phyloP scores from a whole-genome alignment of 2,797 vertebrate species.

The Sebastes goodei region DNA sequence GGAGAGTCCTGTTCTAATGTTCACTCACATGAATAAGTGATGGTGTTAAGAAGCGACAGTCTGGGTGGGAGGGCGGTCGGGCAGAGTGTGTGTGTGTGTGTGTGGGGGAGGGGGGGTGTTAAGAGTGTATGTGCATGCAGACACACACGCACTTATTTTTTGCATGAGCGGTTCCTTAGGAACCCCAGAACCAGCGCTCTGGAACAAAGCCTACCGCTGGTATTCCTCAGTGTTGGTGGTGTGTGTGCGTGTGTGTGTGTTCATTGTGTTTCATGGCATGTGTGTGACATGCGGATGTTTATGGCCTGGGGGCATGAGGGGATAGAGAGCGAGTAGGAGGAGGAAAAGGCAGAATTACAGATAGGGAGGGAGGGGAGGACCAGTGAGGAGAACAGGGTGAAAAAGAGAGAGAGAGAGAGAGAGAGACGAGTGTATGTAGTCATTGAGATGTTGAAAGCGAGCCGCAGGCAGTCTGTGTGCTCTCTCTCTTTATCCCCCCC shows the following conservation, averaged over 20 bases:
- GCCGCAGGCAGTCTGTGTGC: slow-evolving; percentile 72
- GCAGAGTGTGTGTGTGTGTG: not conserved
- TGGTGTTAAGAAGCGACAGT: slow-evolving; percentile 71
- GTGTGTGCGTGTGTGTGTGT: slow-evolving; percentile 12
- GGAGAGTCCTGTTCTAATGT: slow-evolving; percentile 71
- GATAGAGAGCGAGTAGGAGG: slow-evolving; percentile 55
- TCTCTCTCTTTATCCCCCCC: slow-evolving; percentile 44
- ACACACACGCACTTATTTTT: slow-evolving; percentile 32
- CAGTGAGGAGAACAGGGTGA: slow-evolving; percentile 46
- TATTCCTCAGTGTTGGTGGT: slow-evolving; percentile 51
- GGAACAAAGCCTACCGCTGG: slow-evolving; percentile 73
- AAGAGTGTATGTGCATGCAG: not conserved
- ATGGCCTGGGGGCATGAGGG: slow-evolving; percentile 70
- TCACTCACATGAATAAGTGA: slow-evolving; percentile 77
- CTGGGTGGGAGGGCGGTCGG: slow-evolving; percentile 46
- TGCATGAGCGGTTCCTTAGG: slow-evolving; percentile 61
- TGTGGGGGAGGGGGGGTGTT: not conserved
- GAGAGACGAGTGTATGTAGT: slow-evolving; percentile 63
- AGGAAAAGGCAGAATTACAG: slow-evolving; percentile 59
- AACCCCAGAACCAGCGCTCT: slow-evolving; percentile 50
- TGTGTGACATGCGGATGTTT: slow-evolving; percentile 77
- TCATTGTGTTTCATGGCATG: slow-evolving; percentile 69
- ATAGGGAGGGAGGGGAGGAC: slow-evolving; percentile 51
- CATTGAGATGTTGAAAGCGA: slow-evolving; percentile 79
- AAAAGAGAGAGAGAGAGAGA: slow-evolving; percentile 10